These are phyloP conservation scores for Lasiommata megera DNA, from an alignment of 2,888 invertebrate genomes.

Conservation along the genomic window DNA sequence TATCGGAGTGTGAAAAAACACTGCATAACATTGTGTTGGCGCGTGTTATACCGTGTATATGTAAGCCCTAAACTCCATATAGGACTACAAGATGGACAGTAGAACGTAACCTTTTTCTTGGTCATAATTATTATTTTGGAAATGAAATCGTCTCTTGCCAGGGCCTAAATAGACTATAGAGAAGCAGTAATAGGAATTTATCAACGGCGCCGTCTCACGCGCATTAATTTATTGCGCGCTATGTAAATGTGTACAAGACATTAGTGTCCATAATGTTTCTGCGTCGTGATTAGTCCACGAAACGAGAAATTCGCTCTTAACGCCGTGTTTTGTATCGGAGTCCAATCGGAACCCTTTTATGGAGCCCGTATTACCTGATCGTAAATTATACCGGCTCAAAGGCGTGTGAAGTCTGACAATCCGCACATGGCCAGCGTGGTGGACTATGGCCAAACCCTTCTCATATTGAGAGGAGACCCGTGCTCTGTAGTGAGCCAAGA, in stretches of 20 bases:
- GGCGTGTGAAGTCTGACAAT: no score
- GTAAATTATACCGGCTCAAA: constrained; percentile 2
- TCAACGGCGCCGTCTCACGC: constrained; percentile 65
- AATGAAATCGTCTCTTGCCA: neutral
- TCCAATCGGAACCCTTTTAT: constrained; percentile 25
- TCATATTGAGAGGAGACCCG: no score
- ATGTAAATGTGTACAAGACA: constrained; percentile 77
- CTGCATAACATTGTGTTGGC: no score
- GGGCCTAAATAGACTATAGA: constrained; percentile 56
- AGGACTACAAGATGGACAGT: neutral
- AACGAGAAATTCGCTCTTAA: constrained; percentile 30
- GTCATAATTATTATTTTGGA: neutral
- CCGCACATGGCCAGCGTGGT: no score
- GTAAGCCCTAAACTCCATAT: neutral
- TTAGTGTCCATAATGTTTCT: constrained; percentile 78
- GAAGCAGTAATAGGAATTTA: constrained; percentile 66
- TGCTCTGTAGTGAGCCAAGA: no score
- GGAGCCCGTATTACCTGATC: neutral
- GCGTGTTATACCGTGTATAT: no score
- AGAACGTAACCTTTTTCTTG: neutral
- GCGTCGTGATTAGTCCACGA: constrained; percentile 64
- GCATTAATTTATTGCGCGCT: constrained; percentile 72
- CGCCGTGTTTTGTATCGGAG: constrained; percentile 20
- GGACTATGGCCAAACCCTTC: no score
- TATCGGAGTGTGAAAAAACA: no score